Evolutionary conservation across 2,888 invertebrate species (phyloP), one percentile per base, ranked within the genome.

Genomic region (Caenorhabditis angaria): DNA sequence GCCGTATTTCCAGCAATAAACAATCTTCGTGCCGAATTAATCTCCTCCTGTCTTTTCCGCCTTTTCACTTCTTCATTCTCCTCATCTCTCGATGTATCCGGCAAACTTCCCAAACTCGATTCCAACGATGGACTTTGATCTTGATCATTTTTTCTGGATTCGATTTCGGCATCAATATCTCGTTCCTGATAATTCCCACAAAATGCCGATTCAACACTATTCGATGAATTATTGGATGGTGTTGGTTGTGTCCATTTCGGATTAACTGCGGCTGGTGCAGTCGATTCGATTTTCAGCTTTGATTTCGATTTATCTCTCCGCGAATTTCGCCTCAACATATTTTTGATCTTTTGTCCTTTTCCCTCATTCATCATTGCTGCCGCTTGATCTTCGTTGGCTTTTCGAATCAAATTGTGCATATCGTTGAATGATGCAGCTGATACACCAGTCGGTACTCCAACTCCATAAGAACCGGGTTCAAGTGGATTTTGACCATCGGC

Each of bases 101-200:
- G 75, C 1, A 79, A 59, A 22, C 67, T 67, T 27, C 78, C 78
- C 18, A 79, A 62, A 18, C 70, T 70, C 22, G 67, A 68, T 58
- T 79, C 81, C 27, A 81, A 67, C 27, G 77, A 80, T 2, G 78
- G 80, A 28, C 72, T 73, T 55, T 78, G 76, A 55, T 77, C 60
- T 54, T 77, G 69, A 14, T 65, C 74, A 14, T 62, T 63, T 32
- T 61, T 76, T 55, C 82, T 68, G 10, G 68, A 75, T 28, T 79
- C 80, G 41, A 85, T 85, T 69, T 83, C 85, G 18, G 81, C 85
- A 60, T 85, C 85, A 58, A 84, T 85, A 57, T 85, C 82, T 12
- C 85, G 71, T 63, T 85, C 85, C 69, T 81, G 81, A 70, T 82
- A 82, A 56, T 79, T 79, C 10, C 82, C 82, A 54, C 71, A 74